phyloP scores from a whole-genome alignment of 2,113 vertebrate species.

The Leptosomus discolor region DNA sequence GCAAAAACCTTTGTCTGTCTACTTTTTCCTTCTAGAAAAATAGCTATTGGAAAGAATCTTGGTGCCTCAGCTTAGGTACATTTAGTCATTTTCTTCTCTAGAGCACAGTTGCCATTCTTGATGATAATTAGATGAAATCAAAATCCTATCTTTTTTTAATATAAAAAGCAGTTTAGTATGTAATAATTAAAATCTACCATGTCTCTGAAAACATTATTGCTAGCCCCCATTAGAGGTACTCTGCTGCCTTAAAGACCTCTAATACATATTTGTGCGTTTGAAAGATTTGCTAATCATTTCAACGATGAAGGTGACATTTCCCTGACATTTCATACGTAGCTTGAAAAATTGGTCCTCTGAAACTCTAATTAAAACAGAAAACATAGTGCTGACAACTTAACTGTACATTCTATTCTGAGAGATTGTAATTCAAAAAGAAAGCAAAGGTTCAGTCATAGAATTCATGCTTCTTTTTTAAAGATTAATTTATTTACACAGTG shows the following conservation, averaged over 20 bases:
- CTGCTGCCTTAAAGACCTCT: neutral
- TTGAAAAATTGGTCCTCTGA: neutral
- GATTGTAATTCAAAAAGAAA: neutral
- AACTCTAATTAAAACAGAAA: neutral
- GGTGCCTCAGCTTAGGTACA: neutral
- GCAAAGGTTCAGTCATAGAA: neutral
- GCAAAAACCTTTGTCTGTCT: neutral
- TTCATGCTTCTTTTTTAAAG: neutral
- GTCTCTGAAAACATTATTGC: neutral
- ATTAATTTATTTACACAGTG: neutral
- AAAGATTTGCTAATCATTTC: neutral
- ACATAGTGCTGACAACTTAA: neutral
- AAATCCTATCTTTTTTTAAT: neutral
- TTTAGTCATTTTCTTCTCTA: neutral
- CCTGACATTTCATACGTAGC: neutral
- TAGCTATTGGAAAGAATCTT: neutral
- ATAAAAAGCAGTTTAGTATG: neutral
- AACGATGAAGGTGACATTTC: slow-evolving; percentile 18
- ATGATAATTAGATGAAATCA: neutral
- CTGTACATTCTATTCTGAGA: neutral
- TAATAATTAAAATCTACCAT: neutral
- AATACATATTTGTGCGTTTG: neutral
- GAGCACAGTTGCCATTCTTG: neutral
- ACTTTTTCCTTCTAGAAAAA: neutral
- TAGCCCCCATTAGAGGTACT: neutral